Evolutionary conservation across 2,888 invertebrate genomes (phyloP).

Genomic region (Cheiracanthium punctorium): DNA sequence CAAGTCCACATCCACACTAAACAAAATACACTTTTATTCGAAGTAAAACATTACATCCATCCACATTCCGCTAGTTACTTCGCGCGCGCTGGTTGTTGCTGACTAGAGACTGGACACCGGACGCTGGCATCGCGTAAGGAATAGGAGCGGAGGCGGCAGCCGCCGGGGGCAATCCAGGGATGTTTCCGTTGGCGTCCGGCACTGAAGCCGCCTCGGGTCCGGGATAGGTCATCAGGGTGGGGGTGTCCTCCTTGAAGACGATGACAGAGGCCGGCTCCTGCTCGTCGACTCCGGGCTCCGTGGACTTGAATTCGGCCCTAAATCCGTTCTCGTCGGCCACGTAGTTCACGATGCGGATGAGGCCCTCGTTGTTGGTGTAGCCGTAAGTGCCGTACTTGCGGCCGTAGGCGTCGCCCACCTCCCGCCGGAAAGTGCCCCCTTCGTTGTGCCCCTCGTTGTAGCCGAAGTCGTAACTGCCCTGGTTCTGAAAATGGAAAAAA

Average conservation of each 20-base stretch:
- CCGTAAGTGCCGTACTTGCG: slow-evolving; percentile 47
- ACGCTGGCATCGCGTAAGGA: neutral
- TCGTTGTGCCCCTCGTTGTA: slow-evolving; percentile 61
- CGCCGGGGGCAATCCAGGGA: neutral
- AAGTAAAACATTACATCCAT: no score
- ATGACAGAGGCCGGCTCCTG: slow-evolving; percentile 20
- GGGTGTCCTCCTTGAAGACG: slow-evolving; percentile 26
- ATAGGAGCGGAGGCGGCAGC: neutral
- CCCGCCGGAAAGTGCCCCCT: slow-evolving; percentile 59
- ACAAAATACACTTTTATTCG: no score
- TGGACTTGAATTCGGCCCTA: slow-evolving; percentile 34
- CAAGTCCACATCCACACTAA: no score
- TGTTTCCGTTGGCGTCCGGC: slow-evolving; percentile 3
- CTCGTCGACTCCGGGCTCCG: slow-evolving; percentile 13
- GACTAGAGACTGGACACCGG: neutral
- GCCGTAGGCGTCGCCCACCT: slow-evolving; percentile 42
- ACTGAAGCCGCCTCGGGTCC: slow-evolving; percentile 21
- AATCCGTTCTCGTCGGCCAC: slow-evolving; percentile 62
- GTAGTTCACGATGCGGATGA: slow-evolving; percentile 56
- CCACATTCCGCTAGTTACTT: no score
- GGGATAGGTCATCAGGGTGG: slow-evolving; percentile 23
- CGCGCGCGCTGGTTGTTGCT: neutral
- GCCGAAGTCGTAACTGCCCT: slow-evolving; percentile 61
- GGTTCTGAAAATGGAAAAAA: slow-evolving; percentile 6
- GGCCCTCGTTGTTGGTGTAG: slow-evolving; percentile 50